These are phyloP conservation scores for Brachyptera putata DNA, from an alignment of 2,888 invertebrate genomes.

Conservation along the genomic window DNA sequence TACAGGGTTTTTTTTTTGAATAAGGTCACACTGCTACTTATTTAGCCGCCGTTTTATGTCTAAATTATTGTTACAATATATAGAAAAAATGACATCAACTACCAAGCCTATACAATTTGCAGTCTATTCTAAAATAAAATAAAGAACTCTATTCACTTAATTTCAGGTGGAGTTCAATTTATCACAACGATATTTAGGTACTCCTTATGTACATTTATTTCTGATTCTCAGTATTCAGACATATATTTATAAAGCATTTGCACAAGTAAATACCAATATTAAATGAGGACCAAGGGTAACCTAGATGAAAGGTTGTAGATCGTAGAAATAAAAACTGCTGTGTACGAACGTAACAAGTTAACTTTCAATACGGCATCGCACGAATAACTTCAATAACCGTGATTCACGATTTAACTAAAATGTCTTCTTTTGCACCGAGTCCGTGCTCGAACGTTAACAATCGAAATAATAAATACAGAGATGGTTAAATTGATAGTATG, in stretches of 20 bases:
- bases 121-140: conserved; percentile 11
- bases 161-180: conserved; percentile 15
- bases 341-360: no score
- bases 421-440: no score
- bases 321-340: no score
- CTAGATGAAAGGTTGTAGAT: conserved; percentile 29
- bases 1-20: neutral
- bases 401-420: no score
- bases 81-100: conserved; percentile 21
- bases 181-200: conserved; percentile 42
- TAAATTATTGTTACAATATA: conserved; percentile 15
- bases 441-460: no score
- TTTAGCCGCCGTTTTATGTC: conserved; percentile 14
- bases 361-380: no score
- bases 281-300: conserved; percentile 34
- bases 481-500: conserved; percentile 33
- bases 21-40: conserved; percentile 4
- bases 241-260: conserved; percentile 54
- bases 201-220: conserved; percentile 52
- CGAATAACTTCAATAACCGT: no score
- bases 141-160: conserved; percentile 22
- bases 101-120: conserved; percentile 21
- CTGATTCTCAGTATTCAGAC: conserved; percentile 49
- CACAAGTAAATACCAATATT: conserved; percentile 49
- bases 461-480: conserved; percentile 34